These are phyloP conservation scores for Pyrgus malvae DNA, from an alignment of 2,888 invertebrate species.

Conservation along the genomic window DNA sequence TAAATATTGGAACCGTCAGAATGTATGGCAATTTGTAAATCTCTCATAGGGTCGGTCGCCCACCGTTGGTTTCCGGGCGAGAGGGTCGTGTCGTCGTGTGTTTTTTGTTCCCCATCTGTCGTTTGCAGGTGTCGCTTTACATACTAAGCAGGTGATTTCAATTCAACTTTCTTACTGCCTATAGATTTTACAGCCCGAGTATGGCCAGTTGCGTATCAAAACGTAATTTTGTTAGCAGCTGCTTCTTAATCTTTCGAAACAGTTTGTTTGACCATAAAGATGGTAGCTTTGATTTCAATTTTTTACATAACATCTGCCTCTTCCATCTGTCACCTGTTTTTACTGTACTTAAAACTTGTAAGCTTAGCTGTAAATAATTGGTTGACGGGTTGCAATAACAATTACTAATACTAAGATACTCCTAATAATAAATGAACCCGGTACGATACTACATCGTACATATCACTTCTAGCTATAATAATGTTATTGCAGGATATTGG, in stretches of 20 bases:
- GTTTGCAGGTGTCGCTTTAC: conserved; percentile 72
- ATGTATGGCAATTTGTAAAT: background rate
- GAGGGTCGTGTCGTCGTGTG: conserved; percentile 51
- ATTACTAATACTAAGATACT: conserved; percentile 9
- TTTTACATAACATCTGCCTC: too few relatives aligned
- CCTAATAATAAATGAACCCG: too few relatives aligned
- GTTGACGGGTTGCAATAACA: conserved; percentile 13
- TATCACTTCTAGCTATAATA: background rate
- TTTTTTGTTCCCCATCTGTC: conserved; percentile 72
- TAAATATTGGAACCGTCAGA: too few relatives aligned
- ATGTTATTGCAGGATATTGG: background rate
- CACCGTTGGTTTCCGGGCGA: conserved; percentile 44
- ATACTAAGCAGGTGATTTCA: conserved; percentile 76
- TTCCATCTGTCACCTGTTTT: too few relatives aligned
- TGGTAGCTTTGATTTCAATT: too few relatives aligned
- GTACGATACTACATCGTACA: too few relatives aligned
- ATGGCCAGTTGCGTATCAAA: conserved; percentile 11
- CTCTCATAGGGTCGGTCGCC: conserved; percentile 27
- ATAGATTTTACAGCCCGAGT: conserved; percentile 27
- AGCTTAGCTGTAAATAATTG: too few relatives aligned
- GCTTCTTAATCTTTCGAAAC: conserved; percentile 24
- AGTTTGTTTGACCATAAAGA: too few relatives aligned
- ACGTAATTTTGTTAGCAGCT: conserved; percentile 21
- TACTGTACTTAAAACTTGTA: too few relatives aligned
- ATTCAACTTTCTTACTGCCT: conserved; percentile 54